phyloP scores from a whole-genome alignment of 2,797 vertebrate genomes.

The Numenius phaeopus region DNA sequence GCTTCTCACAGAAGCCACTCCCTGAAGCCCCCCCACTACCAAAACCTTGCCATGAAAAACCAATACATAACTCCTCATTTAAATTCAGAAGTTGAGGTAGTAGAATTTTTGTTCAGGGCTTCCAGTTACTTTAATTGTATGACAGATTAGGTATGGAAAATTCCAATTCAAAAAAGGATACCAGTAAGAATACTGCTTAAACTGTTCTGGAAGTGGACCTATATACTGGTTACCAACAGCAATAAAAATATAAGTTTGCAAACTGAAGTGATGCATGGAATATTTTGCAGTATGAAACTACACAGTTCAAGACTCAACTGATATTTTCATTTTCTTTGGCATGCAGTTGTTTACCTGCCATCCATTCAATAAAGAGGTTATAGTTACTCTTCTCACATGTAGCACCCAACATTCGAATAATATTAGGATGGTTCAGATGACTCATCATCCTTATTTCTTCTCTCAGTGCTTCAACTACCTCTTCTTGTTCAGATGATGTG shows the following conservation, averaged over 20 bases:
- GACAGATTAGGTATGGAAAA: too few relatives aligned
- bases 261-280: background rate
- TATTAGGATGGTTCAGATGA: conserved; percentile 89
- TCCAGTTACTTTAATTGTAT: too few relatives aligned
- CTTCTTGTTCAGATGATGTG: conserved; percentile 41
- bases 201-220: background rate
- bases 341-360: conserved; percentile 83
- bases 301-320: background rate
- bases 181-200: background rate
- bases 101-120: too few relatives aligned
- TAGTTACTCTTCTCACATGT: conserved; percentile 92
- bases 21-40: background rate
- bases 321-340: background rate
- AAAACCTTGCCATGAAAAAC: background rate
- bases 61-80: background rate
- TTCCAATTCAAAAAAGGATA: too few relatives aligned
- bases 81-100: too few relatives aligned
- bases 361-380: conserved; percentile 93
- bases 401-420: conserved; percentile 90
- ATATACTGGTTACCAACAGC: background rate
- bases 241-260: background rate
- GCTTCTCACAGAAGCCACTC: background rate
- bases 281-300: background rate
- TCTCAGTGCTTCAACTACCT: conserved; percentile 85
- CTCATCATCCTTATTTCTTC: conserved; percentile 91